Evolutionary conservation across 2,888 invertebrate species (phyloP).

Genomic region (Merodon equestris): DNA sequence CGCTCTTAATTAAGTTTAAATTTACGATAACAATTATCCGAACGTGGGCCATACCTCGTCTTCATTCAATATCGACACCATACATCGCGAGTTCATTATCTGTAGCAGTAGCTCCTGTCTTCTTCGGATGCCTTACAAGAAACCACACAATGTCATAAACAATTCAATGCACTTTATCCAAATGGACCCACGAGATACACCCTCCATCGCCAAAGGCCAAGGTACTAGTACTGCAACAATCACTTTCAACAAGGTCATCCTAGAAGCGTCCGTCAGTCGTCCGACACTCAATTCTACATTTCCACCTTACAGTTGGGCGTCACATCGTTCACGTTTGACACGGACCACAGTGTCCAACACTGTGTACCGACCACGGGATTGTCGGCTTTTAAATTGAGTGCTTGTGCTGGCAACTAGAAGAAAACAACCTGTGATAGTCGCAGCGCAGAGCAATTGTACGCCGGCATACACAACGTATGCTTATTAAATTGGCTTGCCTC

Average conservation of each 20-base stretch:
- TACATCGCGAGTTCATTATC: too few species aligned
- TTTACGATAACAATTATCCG: too few species aligned
- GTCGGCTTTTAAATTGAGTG: constrained; percentile 52
- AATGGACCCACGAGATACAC: constrained; percentile 44
- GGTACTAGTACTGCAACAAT: constrained; percentile 1
- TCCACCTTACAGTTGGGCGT: constrained; percentile 48
- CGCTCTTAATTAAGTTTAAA: too few species aligned
- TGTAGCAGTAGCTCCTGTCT: too few species aligned
- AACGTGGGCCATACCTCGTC: too few species aligned
- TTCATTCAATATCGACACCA: too few species aligned
- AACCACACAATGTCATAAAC: constrained; percentile 42
- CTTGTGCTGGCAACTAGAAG: constrained; percentile 27
- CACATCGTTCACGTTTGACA: constrained; percentile 52
- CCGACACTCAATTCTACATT: background rate
- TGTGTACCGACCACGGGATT: constrained; percentile 5
- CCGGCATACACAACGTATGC: constrained; percentile 1
- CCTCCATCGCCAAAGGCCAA: background rate
- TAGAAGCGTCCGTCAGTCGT: constrained; percentile 16
- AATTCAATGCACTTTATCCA: constrained; percentile 52
- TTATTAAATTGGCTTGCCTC: constrained; percentile 53
- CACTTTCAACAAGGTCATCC: constrained; percentile 44
- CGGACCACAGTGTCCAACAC: constrained; percentile 1
- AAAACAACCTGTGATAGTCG: constrained; percentile 25
- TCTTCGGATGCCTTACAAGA: background rate
- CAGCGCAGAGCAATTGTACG: background rate